Percentiles rank a stretch among this genome's conserved stretches.
phyloP scores from a whole-genome alignment of 2,888 invertebrate genomes.

The Callyntrura sp. region DNA sequence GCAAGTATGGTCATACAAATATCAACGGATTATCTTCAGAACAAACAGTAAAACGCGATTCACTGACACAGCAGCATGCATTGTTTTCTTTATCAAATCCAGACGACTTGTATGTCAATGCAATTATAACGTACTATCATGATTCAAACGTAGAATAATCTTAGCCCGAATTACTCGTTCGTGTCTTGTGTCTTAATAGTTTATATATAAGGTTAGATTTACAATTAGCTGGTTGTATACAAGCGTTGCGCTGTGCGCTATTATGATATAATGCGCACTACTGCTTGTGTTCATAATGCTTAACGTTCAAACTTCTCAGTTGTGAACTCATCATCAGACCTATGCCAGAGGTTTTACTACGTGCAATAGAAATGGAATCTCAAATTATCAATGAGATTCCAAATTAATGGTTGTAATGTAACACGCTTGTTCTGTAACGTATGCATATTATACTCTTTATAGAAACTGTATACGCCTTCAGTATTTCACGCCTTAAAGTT shows the following conservation, averaged over 20 bases:
- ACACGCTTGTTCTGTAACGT: not conserved
- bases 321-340: not conserved
- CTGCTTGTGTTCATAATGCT: constrained; percentile 14
- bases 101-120: not conserved
- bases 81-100: too few relatives aligned
- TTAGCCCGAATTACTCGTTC: not conserved
- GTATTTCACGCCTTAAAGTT: constrained; percentile 35
- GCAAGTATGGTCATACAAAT: constrained; percentile 82
- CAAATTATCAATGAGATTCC: not conserved
- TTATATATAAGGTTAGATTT: not conserved
- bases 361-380: constrained; percentile 47
- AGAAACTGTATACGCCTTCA: constrained; percentile 51
- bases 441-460: constrained; percentile 22
- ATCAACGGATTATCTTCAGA: constrained; percentile 80
- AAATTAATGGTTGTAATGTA: not conserved
- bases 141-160: not conserved
- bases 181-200: not conserved
- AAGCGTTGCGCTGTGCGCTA: not conserved
- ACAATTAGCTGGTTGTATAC: not conserved
- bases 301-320: not conserved
- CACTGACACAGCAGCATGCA: not conserved
- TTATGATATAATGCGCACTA: not conserved
- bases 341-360: not conserved
- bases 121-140: not conserved
- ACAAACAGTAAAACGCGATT: constrained; percentile 59